Evolutionary conservation across 2,888 invertebrate genomes (phyloP).

Genomic region (Drosophila acutilabella): DNA sequence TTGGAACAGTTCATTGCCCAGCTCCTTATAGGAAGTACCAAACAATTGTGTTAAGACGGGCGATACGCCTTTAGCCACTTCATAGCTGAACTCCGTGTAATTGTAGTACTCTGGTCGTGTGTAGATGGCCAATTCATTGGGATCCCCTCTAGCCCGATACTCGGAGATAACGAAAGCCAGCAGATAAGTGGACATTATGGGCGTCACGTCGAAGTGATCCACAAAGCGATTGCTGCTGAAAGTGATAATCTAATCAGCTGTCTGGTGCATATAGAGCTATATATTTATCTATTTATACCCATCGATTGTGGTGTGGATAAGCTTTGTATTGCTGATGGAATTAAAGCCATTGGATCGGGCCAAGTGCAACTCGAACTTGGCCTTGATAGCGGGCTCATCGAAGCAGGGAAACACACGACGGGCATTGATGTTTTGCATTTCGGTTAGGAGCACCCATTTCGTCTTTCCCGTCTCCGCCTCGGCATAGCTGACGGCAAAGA

Average conservation of each 20-base stretch:
- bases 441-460: conserved; percentile 87
- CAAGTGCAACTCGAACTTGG: conserved; percentile 88
- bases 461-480: conserved; percentile 47
- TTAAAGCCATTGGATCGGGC: conserved; percentile 85
- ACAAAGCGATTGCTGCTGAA: conserved; percentile 58
- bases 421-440: conserved; percentile 88
- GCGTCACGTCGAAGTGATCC: conserved; percentile 83
- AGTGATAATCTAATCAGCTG: conserved; percentile 1
- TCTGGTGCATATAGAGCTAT: neutral
- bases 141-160: conserved; percentile 79
- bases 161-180: conserved; percentile 91
- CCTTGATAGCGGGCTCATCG: conserved; percentile 90
- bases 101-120: conserved; percentile 88
- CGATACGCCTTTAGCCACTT: conserved; percentile 56
- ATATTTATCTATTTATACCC: conserved; percentile 50
- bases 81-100: conserved; percentile 88
- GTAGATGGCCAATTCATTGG: conserved; percentile 86
- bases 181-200: conserved; percentile 91
- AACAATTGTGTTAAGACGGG: conserved; percentile 88
- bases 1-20: conserved; percentile 89
- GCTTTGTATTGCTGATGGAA: conserved; percentile 80
- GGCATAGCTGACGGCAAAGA: conserved; percentile 73
- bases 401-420: conserved; percentile 91
- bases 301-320: conserved; percentile 41
- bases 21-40: conserved; percentile 87